These are phyloP conservation scores for Anseranas semipalmata DNA, from an alignment of 2,113 vertebrate genomes.

Conservation along the genomic window DNA sequence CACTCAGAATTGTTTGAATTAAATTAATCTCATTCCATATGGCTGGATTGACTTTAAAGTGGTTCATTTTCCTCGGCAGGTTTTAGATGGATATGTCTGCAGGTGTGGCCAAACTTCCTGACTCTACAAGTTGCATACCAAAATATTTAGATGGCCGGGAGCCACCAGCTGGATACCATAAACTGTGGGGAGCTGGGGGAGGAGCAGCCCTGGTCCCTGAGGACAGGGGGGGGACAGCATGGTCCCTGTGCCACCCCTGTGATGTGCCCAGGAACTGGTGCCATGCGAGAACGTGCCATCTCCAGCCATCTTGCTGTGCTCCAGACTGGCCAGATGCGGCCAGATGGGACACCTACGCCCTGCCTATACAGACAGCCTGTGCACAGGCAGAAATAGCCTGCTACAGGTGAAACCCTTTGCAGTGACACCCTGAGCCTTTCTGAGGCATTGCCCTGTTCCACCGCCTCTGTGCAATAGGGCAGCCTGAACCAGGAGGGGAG, in stretches of 20 bases:
- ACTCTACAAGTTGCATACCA: not conserved
- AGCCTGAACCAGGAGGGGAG: not conserved
- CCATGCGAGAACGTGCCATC: not conserved
- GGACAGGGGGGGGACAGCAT: not conserved
- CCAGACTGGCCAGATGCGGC: not conserved
- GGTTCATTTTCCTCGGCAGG: not conserved
- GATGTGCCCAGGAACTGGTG: not conserved
- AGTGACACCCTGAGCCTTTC: not conserved
- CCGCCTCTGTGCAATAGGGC: fast-evolving
- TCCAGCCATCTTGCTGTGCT: not conserved
- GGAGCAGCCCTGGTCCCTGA: fast-evolving
- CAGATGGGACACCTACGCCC: not conserved
- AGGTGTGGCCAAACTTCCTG: slow-evolving; percentile 6
- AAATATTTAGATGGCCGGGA: not conserved
- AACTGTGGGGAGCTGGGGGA: not conserved
- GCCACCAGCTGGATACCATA: not conserved
- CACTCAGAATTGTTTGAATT: slow-evolving; percentile 36
- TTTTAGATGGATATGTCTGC: not conserved
- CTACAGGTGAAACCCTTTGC: not conserved
- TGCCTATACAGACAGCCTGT: not conserved
- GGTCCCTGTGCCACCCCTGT: not conserved
- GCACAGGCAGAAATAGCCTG: not conserved
- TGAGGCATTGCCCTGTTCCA: not conserved
- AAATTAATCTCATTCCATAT: slow-evolving; percentile 13
- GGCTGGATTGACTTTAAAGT: slow-evolving; percentile 43